Percentiles rank a stretch among this genome's conserved stretches.
Evolutionary conservation across 53 echinoderm and acorn worm species (phyloP).

Genomic region (Echinometra lucunter): DNA sequence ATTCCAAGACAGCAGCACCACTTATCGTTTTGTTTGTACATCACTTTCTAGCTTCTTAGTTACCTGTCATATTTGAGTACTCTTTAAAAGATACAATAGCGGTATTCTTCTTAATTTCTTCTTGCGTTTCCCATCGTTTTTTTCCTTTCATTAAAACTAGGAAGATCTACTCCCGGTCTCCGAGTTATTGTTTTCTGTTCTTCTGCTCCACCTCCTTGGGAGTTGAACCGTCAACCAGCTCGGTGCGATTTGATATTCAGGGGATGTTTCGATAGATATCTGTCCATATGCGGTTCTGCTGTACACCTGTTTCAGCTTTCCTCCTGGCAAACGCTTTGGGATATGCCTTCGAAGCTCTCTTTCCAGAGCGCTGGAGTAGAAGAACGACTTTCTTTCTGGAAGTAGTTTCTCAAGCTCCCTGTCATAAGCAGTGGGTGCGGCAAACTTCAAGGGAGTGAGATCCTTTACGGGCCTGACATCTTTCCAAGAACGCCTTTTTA

Average conservation of each 20-base stretch:
- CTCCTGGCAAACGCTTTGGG: conserved; percentile 79
- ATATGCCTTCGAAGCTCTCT: conserved; percentile 78
- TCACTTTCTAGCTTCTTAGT: background rate
- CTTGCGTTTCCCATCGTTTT: background rate
- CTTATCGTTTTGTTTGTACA: background rate
- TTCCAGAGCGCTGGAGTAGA: conserved; percentile 78
- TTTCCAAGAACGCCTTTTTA: background rate
- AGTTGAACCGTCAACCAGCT: conserved; percentile 15
- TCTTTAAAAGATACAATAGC: conserved; percentile 25
- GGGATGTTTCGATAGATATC: conserved; percentile 31
- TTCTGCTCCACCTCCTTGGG: background rate
- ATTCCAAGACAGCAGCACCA: too few species aligned
- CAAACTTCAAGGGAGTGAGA: background rate
- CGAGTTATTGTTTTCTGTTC: background rate
- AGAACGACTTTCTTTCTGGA: conserved; percentile 80
- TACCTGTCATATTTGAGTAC: background rate
- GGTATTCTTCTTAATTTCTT: background rate
- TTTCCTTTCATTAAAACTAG: conserved; percentile 6
- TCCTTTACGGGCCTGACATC: background rate
- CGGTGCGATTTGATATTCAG: background rate
- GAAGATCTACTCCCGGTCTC: conserved; percentile 15
- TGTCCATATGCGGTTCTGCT: conserved; percentile 28
- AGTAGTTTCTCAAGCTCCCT: conserved; percentile 71
- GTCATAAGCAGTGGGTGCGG: conserved; percentile 25
- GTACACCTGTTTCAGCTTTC: conserved; percentile 80